These are phyloP conservation scores for Priocnemis perturbator DNA, from an alignment of 2,888 invertebrate species.

Conservation along the genomic window DNA sequence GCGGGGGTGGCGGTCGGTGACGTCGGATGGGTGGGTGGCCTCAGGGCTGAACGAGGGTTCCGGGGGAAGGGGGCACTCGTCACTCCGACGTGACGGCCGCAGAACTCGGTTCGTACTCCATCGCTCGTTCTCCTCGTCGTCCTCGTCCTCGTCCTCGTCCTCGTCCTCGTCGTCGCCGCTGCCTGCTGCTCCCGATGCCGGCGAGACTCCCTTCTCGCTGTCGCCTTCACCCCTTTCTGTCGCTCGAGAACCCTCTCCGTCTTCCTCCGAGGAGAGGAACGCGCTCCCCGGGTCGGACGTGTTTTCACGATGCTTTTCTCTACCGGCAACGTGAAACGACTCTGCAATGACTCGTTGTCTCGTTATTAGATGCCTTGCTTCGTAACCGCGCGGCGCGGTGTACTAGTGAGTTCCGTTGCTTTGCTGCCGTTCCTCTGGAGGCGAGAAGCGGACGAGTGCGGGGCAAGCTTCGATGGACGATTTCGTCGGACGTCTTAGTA, in stretches of 20 bases:
- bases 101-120: constrained; percentile 63
- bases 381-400: neutral
- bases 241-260: neutral
- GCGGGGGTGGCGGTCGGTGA: constrained; percentile 43
- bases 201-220: constrained; percentile 3
- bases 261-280: neutral
- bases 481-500: too few species aligned
- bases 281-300: neutral
- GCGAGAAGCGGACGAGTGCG: too few species aligned
- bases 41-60: constrained; percentile 46
- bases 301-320: constrained; percentile 4
- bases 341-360: constrained; percentile 3
- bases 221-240: constrained; percentile 3
- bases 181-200: constrained; percentile 2
- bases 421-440: too few species aligned
- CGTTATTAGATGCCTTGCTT: neutral
- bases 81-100: constrained; percentile 67
- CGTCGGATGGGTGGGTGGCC: constrained; percentile 47
- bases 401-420: too few species aligned
- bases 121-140: constrained; percentile 33
- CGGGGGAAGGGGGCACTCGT: constrained; percentile 62
- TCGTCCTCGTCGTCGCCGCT: neutral
- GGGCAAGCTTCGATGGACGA: too few species aligned
- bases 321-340: neutral
- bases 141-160: neutral